phyloP scores from a whole-genome alignment of 2,113 vertebrate genomes.

The Centropristis striata region DNA sequence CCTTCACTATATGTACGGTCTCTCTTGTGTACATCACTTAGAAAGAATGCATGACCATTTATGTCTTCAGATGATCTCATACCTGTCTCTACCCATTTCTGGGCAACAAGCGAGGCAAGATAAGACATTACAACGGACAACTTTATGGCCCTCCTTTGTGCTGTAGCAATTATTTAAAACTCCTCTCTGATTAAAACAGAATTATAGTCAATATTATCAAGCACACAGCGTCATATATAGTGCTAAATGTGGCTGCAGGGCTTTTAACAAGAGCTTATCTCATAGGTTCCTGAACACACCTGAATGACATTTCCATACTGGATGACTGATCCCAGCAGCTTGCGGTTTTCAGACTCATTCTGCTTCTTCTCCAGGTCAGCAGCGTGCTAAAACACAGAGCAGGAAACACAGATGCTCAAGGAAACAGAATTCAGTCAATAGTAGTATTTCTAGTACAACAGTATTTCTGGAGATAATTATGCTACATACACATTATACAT shows the following conservation, averaged over 20 bases:
- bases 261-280: constrained; percentile 47
- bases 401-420: constrained; percentile 12
- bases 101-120: not conserved
- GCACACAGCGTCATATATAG: not conserved
- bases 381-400: constrained; percentile 88
- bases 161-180: constrained; percentile 60
- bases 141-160: constrained; percentile 10
- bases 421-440: not conserved
- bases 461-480: not conserved
- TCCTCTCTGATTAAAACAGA: constrained; percentile 19
- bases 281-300: constrained; percentile 77
- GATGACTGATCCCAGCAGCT: constrained; percentile 95
- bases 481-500: not conserved
- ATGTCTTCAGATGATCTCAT: constrained; percentile 14
- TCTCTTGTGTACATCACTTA: not conserved
- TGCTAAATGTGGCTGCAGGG: not conserved
- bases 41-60: constrained; percentile 26
- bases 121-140: constrained; percentile 14
- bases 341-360: constrained; percentile 98
- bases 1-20: not conserved
- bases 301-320: constrained; percentile 98
- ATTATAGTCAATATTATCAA: constrained; percentile 5
- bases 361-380: constrained; percentile 99
- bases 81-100: constrained; percentile 9
- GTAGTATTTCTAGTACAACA: too few species aligned